Evolutionary conservation across 2,113 vertebrate species (phyloP), one percentile per base, ranked within the genome.

Genomic region (Sinosuthora webbiana): DNA sequence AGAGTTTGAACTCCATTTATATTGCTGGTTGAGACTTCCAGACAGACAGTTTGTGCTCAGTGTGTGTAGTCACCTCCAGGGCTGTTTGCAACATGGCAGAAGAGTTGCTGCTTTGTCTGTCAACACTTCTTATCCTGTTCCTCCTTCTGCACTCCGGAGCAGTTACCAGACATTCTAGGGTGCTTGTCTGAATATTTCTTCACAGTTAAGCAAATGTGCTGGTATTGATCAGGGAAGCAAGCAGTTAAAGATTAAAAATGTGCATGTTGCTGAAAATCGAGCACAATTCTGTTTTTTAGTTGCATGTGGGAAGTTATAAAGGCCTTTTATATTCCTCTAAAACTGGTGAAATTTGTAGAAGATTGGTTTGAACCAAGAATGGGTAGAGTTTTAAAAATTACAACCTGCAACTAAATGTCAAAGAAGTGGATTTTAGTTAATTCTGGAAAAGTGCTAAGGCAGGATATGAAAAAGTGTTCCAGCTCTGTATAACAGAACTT

Each of bases 61-160:
- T 9, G 7, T 30, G 16, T 70, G 52, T 22, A 88, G 30, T 41
- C 17, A 23, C 13, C 41, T 8, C 11, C 20, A 49, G 30, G 30
- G 67, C 84, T 83, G 33, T 94, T 94, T 90, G 90, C 93, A 95
- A 56, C 87, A 37, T 0, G 11, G 74, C 81, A 91, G 30, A 77
- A 71, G 47, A 53, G 35, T 63, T 80, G 59, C 52, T 94, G 59
- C 87, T 91, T 79, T 79, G 53, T 81, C 76, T 95, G 81, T 90
- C 75, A 92, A 80, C 68, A 27, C 25, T 70, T 82, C 78, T 89
- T 88, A 88, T 28, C 84, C 79, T 94, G 93, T 96, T 96, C 90
- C 68, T 94, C 73, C 88, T 94, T 86, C 87, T 55, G 85, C 1
- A 0, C 19, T 91, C 57, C 20, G 62, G 33, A 80, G 81, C 60